Evolutionary conservation across 2,113 vertebrate species (phyloP).

Genomic region (Microtus pennsylvanicus): DNA sequence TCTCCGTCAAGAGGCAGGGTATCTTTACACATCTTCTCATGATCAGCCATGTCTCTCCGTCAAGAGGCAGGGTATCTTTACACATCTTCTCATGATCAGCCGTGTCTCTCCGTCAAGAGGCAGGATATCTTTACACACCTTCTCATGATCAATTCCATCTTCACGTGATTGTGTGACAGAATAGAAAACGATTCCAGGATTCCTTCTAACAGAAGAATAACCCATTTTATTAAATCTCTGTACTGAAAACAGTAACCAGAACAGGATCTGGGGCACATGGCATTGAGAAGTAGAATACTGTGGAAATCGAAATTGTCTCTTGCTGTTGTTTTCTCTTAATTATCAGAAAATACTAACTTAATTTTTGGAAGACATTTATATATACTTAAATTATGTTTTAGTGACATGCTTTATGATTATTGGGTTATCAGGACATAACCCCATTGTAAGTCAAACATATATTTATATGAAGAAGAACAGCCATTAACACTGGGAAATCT

Average conservation of each 20-base stretch:
- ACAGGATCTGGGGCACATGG: neutral
- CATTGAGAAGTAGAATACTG: neutral
- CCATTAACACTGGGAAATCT: no score
- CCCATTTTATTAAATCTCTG: neutral
- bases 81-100: no score
- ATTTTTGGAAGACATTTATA: neutral
- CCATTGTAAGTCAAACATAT: neutral
- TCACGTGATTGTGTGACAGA: neutral
- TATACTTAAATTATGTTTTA: neutral
- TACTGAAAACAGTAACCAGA: no score
- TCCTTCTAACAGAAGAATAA: neutral
- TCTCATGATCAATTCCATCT: no score
- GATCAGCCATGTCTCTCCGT: neutral
- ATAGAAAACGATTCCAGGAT: neutral
- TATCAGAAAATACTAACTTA: neutral
- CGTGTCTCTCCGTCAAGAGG: neutral
- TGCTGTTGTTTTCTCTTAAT: neutral
- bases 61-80: no score
- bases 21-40: no score
- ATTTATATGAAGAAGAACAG: neutral
- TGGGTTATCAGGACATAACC: neutral
- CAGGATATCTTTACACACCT: no score
- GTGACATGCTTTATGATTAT: neutral
- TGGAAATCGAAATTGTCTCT: neutral
- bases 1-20: neutral